Base-by-base conservation (phyloP, 2,113 vertebrate genomes). In the Empidonax traillii region DNA sequence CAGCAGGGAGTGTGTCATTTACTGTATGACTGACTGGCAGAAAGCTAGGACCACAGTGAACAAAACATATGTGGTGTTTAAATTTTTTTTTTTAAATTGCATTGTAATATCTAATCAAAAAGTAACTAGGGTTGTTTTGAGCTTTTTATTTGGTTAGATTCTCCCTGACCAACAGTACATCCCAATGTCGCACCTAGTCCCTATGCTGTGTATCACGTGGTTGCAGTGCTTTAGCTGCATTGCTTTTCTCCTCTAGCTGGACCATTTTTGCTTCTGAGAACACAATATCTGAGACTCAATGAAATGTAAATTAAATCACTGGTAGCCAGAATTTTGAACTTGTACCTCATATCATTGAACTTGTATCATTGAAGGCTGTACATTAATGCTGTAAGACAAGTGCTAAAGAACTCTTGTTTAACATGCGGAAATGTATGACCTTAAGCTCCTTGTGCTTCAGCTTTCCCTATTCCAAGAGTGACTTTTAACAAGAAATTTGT, bases 181-280 rank as follows among this genome's bases (percentile, higher is more conserved):
- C 16, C 12, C 25, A 37, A 37, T 0, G 0, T 33, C 5, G 1
- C 20, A 10, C 18, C 10, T 61, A 31, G 15, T 10, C 19, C 37
- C 39, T 14, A 12, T 24, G 24, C 35, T 47, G 18, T 24, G n/a
- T 12, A 21, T 33, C 24, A n/a, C 1, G 1, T 14, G 10, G 14
- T 6, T 67, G 47, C 25, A 33, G 21, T 13, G 33, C 16, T 90
- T 30, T n/a, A 82, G 44, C 30, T 63, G 6, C 12, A 12, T 22
- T 63, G 21, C 14, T 58, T 25, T 72, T 83, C n/a, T 62, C 8
- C 13, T 58, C 5, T 24, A n/a, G 21, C 22, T 46, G 43, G 22
- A 63, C 22, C 21, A 41, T 28, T 47, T 78, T 77, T 79, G 22
- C 15, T 72, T 15, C 33, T 39, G 35, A 47, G 24, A 87, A 21